phyloP scores from a whole-genome alignment of 2,888 invertebrate genomes.

The Podabrus alpinus region DNA sequence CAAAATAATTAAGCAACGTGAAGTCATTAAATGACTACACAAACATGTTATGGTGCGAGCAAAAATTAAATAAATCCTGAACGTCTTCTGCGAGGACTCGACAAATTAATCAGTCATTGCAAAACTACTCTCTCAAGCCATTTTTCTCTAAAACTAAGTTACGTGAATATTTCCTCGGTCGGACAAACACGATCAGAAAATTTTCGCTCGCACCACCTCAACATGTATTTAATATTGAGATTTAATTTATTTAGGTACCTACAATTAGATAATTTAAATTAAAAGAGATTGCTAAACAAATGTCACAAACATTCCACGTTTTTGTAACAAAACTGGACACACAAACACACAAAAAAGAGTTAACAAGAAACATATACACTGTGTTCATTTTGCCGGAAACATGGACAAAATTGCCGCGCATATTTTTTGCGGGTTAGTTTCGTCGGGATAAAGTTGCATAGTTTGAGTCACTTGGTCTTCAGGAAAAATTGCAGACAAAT shows the following conservation, averaged over 20 bases:
- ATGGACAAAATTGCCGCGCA: constrained; percentile 84
- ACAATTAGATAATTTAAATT: not conserved
- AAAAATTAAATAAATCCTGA: not conserved
- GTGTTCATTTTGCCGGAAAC: constrained; percentile 62
- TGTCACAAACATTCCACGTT: not conserved
- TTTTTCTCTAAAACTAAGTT: not conserved
- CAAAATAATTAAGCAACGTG: not conserved
- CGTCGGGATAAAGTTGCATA: constrained; percentile 86
- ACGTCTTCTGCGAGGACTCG: not conserved
- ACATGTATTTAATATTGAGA: not conserved
- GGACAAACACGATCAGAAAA: not conserved
- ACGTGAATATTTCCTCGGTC: not conserved
- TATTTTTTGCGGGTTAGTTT: constrained; percentile 86
- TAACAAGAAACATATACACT: not conserved
- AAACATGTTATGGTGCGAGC: not conserved
- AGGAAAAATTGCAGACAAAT: constrained; percentile 89
- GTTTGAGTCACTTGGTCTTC: constrained; percentile 87
- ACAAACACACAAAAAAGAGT: not conserved
- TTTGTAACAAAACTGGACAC: not conserved
- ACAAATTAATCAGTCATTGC: not conserved
- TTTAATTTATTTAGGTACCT: not conserved
- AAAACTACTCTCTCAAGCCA: not conserved
- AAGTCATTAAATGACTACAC: constrained; percentile 3
- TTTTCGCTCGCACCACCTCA: not conserved
- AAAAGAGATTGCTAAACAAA: not conserved